Evolutionary conservation across 2,797 vertebrate species (phyloP).

Genomic region (Cottoperca gobio): DNA sequence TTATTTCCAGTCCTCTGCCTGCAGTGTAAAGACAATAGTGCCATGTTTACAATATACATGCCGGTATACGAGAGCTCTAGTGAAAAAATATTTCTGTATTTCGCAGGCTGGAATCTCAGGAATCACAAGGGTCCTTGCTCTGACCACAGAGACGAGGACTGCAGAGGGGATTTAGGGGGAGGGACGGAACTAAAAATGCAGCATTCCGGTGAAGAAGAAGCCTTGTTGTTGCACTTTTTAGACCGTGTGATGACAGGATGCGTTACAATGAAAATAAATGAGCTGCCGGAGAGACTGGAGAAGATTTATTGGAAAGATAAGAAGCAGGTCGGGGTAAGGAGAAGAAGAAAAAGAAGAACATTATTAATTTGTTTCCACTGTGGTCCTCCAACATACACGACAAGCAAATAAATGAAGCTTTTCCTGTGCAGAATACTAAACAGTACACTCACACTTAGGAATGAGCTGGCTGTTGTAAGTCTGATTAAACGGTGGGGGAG

Average conservation of each 20-base stretch:
- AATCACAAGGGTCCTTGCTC: constrained; percentile 68
- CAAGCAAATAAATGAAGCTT: constrained; percentile 34
- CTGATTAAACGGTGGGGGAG: constrained; percentile 71
- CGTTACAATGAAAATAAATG: constrained; percentile 46
- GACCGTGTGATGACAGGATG: constrained; percentile 17
- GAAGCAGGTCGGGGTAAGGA: neutral
- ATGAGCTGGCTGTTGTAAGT: constrained; percentile 56
- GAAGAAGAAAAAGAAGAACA: neutral
- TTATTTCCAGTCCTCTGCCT: constrained; percentile 30
- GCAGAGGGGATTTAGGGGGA: constrained; percentile 33
- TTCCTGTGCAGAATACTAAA: constrained; percentile 49
- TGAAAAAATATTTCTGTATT: constrained; percentile 68
- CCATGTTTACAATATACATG: constrained; percentile 61
- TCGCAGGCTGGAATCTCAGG: constrained; percentile 66
- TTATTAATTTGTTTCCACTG: constrained; percentile 37
- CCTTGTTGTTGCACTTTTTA: constrained; percentile 49
- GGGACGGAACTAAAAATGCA: constrained; percentile 30
- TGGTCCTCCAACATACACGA: constrained; percentile 7
- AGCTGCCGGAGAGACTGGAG: neutral
- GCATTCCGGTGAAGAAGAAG: constrained; percentile 42
- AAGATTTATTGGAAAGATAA: constrained; percentile 43
- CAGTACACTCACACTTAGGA: constrained; percentile 45
- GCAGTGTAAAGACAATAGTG: constrained; percentile 61
- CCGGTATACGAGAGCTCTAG: constrained; percentile 44
- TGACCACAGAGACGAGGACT: constrained; percentile 56